Evolutionary conservation across 2,113 vertebrate genomes (phyloP).

Genomic region (Geococcyx californianus): DNA sequence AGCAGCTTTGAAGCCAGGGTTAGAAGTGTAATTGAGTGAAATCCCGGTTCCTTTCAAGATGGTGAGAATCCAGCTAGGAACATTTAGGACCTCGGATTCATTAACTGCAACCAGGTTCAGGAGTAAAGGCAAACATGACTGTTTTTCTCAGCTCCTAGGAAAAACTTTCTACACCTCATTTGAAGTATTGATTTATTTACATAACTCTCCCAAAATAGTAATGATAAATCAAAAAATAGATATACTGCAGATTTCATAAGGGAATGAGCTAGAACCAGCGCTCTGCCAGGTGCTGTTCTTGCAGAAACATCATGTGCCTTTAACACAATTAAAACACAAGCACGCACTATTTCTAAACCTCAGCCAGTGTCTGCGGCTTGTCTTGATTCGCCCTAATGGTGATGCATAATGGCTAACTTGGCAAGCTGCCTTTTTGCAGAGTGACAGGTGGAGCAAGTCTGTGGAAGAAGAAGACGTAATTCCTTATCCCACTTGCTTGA

Average conservation of each 20-base stretch:
- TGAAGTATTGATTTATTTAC: not conserved
- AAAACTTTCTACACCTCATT: not conserved
- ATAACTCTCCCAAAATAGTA: not conserved
- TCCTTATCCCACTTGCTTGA: not conserved
- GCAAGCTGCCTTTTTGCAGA: not conserved
- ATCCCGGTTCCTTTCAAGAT: not conserved
- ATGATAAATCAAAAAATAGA: not conserved
- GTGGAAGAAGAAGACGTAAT: not conserved
- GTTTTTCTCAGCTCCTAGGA: not conserved
- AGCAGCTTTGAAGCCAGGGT: not conserved
- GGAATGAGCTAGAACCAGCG: not conserved
- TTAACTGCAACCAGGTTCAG: not conserved
- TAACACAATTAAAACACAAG: constrained; percentile 23
- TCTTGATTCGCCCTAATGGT: not conserved
- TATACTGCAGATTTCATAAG: not conserved
- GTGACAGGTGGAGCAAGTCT: not conserved
- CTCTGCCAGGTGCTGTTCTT: not conserved
- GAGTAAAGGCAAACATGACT: not conserved
- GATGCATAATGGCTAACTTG: not conserved
- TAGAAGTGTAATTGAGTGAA: not conserved
- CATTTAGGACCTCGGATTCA: not conserved
- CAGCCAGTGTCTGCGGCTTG: not conserved
- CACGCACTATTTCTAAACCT: not conserved
- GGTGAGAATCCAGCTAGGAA: not conserved
- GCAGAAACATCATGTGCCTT: not conserved